These are phyloP conservation scores for Cotesia glomerata DNA, from an alignment of 1,140 invertebrate genomes.

Conservation along the genomic window DNA sequence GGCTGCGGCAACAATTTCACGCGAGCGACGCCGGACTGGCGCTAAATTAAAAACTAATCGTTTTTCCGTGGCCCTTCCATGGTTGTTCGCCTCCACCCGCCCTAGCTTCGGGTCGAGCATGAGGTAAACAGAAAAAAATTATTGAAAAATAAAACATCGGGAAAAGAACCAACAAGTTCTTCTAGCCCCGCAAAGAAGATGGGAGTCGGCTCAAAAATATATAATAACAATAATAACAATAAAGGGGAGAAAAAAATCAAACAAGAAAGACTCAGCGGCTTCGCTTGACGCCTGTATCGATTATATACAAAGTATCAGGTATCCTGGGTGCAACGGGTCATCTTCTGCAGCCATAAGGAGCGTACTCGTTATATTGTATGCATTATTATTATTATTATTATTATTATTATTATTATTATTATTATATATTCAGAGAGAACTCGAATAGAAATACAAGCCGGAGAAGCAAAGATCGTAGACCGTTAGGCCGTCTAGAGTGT, in stretches of 20 bases:
- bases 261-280: not conserved
- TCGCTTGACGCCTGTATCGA: slow-evolving; percentile 29
- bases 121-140: slow-evolving; percentile 26
- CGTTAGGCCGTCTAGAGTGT: too few relatives aligned
- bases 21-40: slow-evolving; percentile 41
- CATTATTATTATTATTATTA: too few relatives aligned
- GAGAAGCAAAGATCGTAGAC: too few relatives aligned
- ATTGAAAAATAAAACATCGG: not conserved
- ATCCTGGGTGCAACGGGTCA: slow-evolving; percentile 27
- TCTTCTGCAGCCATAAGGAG: slow-evolving; percentile 24
- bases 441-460: too few relatives aligned
- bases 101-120: slow-evolving; percentile 1
- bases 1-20: slow-evolving; percentile 48
- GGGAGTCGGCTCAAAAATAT: not conserved
- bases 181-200: slow-evolving; percentile 3
- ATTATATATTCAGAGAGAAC: too few relatives aligned
- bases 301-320: slow-evolving; percentile 30
- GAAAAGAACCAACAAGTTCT: not conserved
- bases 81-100: slow-evolving; percentile 13
- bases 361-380: not conserved
- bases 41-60: slow-evolving; percentile 58
- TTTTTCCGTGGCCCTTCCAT: slow-evolving; percentile 38
- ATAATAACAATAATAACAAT: not conserved
- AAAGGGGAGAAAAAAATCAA: not conserved
- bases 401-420: too few relatives aligned